A percentile compares a stretch with the other conserved stretches of the same genome.
These are phyloP conservation scores for Pterophyllum scalare DNA, from an alignment of 2,113 vertebrate species.

Conservation along the genomic window DNA sequence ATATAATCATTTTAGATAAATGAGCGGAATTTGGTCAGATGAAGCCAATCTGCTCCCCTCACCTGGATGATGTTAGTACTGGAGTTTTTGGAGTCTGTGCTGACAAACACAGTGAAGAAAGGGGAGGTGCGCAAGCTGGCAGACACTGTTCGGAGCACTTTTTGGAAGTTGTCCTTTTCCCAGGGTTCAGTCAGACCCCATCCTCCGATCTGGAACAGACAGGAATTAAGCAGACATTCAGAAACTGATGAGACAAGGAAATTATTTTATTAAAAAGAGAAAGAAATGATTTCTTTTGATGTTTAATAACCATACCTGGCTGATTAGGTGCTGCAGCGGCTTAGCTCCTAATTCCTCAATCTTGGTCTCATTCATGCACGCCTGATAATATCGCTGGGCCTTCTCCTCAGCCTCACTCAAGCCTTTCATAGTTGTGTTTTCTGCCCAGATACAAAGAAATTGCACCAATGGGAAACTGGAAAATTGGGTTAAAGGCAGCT, in stretches of 20 bases:
- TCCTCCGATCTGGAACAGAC: conserved; percentile 87
- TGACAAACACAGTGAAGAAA: conserved; percentile 94
- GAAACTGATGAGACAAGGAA: background rate
- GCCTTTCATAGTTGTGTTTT: conserved; percentile 86
- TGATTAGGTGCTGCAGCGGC: conserved; percentile 89
- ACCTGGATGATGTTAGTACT: conserved; percentile 98
- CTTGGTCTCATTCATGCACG: conserved; percentile 95
- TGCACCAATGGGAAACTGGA: background rate
- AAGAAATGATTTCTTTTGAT: background rate
- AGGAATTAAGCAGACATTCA: background rate
- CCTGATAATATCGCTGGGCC: conserved; percentile 90
- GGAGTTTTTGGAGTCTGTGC: conserved; percentile 95
- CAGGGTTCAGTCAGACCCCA: conserved; percentile 89
- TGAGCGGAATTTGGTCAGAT: background rate
- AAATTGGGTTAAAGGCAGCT: background rate
- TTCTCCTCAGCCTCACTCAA: conserved; percentile 90
- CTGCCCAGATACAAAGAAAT: conserved; percentile 68
- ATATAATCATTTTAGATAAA: background rate
- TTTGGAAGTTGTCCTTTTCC: conserved; percentile 89
- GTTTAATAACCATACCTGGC: conserved; percentile 81
- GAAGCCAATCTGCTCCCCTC: background rate
- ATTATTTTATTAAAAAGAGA: background rate
- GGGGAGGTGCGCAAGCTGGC: conserved; percentile 88
- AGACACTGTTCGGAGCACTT: conserved; percentile 85
- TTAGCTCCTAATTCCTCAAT: conserved; percentile 89